A percentile compares a stretch with the other conserved stretches of the same genome.
Conservation (phyloP, 2,888 invertebrate species). For the Deilephila elpenor region DNA sequence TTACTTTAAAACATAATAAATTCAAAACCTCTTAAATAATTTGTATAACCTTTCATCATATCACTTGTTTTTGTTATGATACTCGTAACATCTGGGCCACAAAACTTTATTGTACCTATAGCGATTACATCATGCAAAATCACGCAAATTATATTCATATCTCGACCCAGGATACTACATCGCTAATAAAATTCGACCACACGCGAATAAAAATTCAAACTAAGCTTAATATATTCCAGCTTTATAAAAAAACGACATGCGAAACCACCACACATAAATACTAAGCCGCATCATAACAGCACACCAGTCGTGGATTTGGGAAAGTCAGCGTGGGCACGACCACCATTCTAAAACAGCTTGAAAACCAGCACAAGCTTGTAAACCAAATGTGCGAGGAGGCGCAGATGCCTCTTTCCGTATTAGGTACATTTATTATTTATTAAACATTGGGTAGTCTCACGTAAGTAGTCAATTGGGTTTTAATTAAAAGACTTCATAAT, state of each 20-base stretch:
- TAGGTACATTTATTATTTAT: no score
- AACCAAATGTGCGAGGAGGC: not conserved
- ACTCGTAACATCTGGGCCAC: no score
- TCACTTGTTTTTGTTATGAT: no score
- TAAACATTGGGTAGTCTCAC: no score
- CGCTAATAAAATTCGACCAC: not conserved
- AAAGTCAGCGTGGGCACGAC: not conserved
- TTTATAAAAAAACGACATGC: not conserved
- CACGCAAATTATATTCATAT: not conserved
- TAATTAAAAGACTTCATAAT: no score
- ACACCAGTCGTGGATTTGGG: not conserved
- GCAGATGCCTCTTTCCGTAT: not conserved
- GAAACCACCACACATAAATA: constrained; percentile 6
- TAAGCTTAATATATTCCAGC: not conserved
- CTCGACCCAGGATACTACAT: not conserved
- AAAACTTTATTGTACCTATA: not conserved
- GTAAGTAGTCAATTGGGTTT: no score
- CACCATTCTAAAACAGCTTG: not conserved
- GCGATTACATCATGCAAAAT: not conserved
- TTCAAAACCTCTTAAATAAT: no score
- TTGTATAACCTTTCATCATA: no score
- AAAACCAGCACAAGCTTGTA: not conserved
- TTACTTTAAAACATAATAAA: no score
- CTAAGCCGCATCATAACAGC: not conserved
- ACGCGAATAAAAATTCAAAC: constrained; percentile 2